phyloP scores from a whole-genome alignment of 2,113 vertebrate species.

The Ammodytes dubius region DNA sequence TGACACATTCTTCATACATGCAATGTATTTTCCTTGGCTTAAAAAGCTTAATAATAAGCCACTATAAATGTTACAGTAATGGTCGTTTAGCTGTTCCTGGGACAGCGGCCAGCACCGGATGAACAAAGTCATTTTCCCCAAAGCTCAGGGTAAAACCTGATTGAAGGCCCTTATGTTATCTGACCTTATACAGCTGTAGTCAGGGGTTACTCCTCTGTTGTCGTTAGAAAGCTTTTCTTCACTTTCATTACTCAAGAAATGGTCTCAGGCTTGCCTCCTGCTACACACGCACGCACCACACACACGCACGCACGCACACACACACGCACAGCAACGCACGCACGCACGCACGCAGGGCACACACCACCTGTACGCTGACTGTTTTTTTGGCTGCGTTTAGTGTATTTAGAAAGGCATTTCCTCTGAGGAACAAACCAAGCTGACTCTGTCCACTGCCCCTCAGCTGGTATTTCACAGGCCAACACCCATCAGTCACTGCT shows the following conservation, averaged over 20 bases:
- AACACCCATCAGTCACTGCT: constrained; percentile 39
- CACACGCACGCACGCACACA: constrained; percentile 15
- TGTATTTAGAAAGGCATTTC: constrained; percentile 62
- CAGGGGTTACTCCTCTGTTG: neutral
- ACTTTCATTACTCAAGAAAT: constrained; percentile 7
- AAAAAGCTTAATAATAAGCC: neutral
- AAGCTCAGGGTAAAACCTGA: neutral
- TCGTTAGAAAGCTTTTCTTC: neutral
- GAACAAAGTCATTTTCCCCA: neutral
- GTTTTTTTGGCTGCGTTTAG: constrained; percentile 27
- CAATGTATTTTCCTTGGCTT: neutral
- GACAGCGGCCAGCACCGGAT: constrained; percentile 3
- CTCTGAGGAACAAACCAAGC: constrained; percentile 50
- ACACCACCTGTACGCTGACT: constrained; percentile 18
- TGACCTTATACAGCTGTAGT: neutral
- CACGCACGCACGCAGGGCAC: neutral
- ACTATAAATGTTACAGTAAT: constrained; percentile 2
- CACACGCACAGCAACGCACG: no score
- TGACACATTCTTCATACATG: neutral
- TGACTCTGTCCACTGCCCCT: constrained; percentile 25
- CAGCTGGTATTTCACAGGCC: constrained; percentile 36
- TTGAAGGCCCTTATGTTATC: neutral
- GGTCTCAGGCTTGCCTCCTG: neutral
- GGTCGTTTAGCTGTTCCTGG: neutral
- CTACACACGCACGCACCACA: neutral